Evolutionary conservation across 2,888 invertebrate species (phyloP).

Genomic region (Meteorus cinctellus): DNA sequence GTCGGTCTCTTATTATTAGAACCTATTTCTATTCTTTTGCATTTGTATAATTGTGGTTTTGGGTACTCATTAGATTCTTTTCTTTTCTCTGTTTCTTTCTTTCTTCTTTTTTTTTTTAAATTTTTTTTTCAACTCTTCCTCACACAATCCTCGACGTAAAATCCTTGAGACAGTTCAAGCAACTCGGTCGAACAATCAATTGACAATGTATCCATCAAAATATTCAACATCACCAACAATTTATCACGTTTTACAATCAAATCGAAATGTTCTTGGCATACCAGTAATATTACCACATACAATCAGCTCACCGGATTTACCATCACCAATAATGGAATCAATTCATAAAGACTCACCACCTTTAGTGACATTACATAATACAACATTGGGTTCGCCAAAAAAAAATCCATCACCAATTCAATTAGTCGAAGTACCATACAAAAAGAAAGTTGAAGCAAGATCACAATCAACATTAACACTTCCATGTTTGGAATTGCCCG

Average conservation of each 20-base stretch:
- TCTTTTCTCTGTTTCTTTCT: constrained; percentile 48
- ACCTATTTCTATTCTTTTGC: no score
- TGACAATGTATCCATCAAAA: constrained; percentile 17
- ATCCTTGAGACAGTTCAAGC: constrained; percentile 17
- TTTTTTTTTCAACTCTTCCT: constrained; percentile 3
- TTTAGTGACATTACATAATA: constrained; percentile 60
- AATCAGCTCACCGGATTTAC: constrained; percentile 68
- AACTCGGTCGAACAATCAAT: constrained; percentile 1
- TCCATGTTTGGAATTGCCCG: constrained; percentile 48
- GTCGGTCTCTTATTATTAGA: no score
- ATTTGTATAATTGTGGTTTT: constrained; percentile 41
- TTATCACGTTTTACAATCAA: constrained; percentile 28
- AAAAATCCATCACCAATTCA: constrained; percentile 46
- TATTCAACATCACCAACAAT: constrained; percentile 29
- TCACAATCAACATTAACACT: constrained; percentile 66
- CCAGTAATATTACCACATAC: constrained; percentile 65
- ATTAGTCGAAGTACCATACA: constrained; percentile 17
- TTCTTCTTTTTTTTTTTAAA: constrained; percentile 44
- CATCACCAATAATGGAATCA: constrained; percentile 57
- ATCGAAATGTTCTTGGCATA: constrained; percentile 53
- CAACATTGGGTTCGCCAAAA: constrained; percentile 58
- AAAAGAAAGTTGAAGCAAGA: constrained; percentile 61
- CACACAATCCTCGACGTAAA: constrained; percentile 17
- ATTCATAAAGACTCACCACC: constrained; percentile 50
- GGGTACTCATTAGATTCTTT: constrained; percentile 45